phyloP scores from a whole-genome alignment of 2,888 invertebrate genomes.

The Drosophila percnosoma region DNA sequence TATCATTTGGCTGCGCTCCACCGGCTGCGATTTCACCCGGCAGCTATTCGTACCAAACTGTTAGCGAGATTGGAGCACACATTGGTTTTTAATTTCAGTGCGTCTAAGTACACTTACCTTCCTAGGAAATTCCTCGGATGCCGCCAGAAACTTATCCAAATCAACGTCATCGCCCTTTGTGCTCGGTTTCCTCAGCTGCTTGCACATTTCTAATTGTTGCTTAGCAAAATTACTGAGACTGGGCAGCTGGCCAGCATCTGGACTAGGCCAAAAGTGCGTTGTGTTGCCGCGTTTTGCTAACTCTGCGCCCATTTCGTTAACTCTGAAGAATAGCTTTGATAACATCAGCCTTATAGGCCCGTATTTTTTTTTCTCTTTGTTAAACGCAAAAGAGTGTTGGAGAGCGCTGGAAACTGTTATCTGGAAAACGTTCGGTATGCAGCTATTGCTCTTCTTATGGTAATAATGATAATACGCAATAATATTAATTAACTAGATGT shows the following conservation, averaged over 20 bases:
- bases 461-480: not conserved
- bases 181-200: slow-evolving; percentile 53
- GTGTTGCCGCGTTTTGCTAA: not conserved
- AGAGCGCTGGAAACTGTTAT: not conserved
- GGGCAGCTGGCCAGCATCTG: not conserved
- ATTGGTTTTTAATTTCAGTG: not conserved
- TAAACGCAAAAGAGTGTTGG: not conserved
- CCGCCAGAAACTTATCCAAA: slow-evolving; percentile 57
- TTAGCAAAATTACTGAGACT: slow-evolving; percentile 51
- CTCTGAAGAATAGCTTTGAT: not conserved
- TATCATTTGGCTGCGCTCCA: slow-evolving; percentile 69
- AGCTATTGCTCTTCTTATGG: not conserved
- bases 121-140: slow-evolving; percentile 73
- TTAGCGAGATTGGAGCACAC: not conserved
- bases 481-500: not conserved
- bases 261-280: not conserved
- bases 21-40: slow-evolving; percentile 79
- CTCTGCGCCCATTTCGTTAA: not conserved
- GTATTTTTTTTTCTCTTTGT: accelerated
- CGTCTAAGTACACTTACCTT: slow-evolving; percentile 50
- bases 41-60: slow-evolving; percentile 82
- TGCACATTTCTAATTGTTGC: slow-evolving; percentile 63
- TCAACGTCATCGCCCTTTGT: slow-evolving; percentile 49
- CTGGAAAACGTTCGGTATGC: not conserved
- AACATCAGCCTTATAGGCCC: not conserved